Percentiles rank a stretch among this genome's conserved stretches.
Conservation (phyloP, 2,888 invertebrate species). For the Perithous albicinctus region DNA sequence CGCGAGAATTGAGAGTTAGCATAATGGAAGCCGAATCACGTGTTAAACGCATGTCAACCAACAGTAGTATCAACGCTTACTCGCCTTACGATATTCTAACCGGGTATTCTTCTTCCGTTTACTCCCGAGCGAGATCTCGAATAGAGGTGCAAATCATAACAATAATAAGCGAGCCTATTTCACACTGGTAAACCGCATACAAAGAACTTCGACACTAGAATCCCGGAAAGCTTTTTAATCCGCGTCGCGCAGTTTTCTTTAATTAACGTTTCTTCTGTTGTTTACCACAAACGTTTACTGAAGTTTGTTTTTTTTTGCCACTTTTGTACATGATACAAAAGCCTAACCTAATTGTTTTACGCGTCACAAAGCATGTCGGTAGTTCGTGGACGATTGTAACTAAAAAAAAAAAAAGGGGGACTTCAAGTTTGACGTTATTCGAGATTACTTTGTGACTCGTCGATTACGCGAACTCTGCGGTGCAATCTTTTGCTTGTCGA, state of each 20-base stretch:
- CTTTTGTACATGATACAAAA: not conserved
- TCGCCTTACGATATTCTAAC: not conserved
- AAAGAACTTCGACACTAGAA: too few species aligned
- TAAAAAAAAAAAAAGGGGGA: not conserved
- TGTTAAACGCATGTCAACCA: conserved; percentile 27
- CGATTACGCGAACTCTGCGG: not conserved
- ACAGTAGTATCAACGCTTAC: not conserved
- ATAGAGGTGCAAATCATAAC: not conserved
- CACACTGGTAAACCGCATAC: too few species aligned
- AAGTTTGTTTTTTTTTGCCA: too few species aligned
- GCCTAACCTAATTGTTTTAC: not conserved
- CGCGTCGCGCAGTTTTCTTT: too few species aligned
- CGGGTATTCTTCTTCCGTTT: too few species aligned
- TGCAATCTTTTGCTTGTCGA: not conserved
- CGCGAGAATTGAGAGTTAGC: too few species aligned
- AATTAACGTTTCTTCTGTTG: too few species aligned
- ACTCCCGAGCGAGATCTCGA: too few species aligned
- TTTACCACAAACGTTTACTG: too few species aligned
- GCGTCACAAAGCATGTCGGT: too few species aligned
- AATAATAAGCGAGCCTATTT: not conserved
- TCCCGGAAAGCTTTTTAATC: too few species aligned
- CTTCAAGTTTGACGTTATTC: not conserved
- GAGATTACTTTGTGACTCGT: not conserved
- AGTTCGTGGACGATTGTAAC: not conserved
- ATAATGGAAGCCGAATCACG: conserved; percentile 28